phyloP scores from a whole-genome alignment of 1,140 invertebrate species.

The Gyrodactylus bullatarudis region DNA sequence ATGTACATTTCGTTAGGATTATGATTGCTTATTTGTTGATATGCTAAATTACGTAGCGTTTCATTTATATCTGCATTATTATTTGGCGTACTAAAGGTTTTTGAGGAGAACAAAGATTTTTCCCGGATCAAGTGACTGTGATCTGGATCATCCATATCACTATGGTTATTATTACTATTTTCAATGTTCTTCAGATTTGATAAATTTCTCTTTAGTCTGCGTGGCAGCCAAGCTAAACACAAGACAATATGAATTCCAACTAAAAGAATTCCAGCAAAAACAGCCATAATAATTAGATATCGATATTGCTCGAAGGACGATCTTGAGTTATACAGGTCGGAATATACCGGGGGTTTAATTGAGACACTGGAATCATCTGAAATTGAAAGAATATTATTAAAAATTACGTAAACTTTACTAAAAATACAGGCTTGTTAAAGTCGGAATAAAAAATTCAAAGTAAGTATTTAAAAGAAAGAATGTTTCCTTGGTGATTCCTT shows the following conservation, averaged over 20 bases:
- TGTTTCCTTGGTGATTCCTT: no score
- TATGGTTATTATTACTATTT: not conserved
- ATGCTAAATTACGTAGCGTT: not conserved
- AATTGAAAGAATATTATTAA: no score
- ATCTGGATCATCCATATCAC: no score
- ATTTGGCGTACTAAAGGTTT: not conserved
- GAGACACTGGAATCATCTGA: not conserved
- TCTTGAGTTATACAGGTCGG: not conserved
- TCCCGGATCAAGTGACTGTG: not conserved
- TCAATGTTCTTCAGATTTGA: not conserved
- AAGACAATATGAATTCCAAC: not conserved
- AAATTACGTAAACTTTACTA: no score
- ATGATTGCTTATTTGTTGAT: not conserved
- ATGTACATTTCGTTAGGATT: not conserved
- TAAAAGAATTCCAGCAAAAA: not conserved
- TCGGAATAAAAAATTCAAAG: no score
- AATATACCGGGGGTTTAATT: not conserved
- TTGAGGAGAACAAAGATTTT: not conserved
- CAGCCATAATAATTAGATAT: not conserved
- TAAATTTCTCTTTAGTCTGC: not conserved
- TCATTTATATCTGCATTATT: not conserved
- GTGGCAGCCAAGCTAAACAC: not conserved
- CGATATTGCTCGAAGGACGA: not conserved
- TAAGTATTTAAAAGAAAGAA: no score
- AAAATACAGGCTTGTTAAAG: no score